Conservation (phyloP, 2,888 invertebrate species). For the Drosophila atripex region DNA sequence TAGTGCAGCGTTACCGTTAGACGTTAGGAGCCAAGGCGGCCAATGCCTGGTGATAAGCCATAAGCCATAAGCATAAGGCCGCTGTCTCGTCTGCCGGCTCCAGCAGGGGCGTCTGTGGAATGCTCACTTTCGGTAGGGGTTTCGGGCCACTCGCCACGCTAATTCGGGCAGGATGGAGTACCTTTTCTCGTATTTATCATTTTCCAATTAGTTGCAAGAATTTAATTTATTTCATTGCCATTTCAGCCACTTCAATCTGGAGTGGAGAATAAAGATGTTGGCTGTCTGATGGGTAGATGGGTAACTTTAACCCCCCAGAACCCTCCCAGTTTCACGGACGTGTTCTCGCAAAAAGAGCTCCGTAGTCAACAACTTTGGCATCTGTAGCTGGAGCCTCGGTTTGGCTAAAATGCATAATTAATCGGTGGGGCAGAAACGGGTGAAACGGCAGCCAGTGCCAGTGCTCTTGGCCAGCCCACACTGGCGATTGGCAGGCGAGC, state of each 20-base stretch:
- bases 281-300: not conserved
- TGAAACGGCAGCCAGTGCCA: slow-evolving; percentile 24
- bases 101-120: slow-evolving; percentile 23
- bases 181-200: not conserved
- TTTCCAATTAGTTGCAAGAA: too few relatives aligned
- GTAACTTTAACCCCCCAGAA: not conserved
- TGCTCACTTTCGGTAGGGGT: not conserved
- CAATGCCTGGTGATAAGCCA: slow-evolving; percentile 51
- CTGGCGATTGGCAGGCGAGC: slow-evolving; percentile 23
- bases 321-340: not conserved
- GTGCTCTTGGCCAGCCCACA: slow-evolving; percentile 26
- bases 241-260: too few relatives aligned
- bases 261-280: not conserved
- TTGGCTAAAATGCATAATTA: slow-evolving; percentile 77
- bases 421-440: slow-evolving; percentile 43
- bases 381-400: slow-evolving; percentile 32
- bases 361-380: slow-evolving; percentile 32
- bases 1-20: slow-evolving; percentile 74
- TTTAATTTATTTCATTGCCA: too few relatives aligned
- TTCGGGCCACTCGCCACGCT: not conserved
- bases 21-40: slow-evolving; percentile 46
- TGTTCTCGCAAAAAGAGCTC: slow-evolving; percentile 21
- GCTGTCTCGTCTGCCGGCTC: slow-evolving; percentile 1
- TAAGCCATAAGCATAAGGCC: slow-evolving; percentile 21
- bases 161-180: not conserved